A percentile compares a stretch with the other conserved stretches of the same genome.
phyloP scores from a whole-genome alignment of 1,140 invertebrate species.

The Zaprionus nigranus region DNA sequence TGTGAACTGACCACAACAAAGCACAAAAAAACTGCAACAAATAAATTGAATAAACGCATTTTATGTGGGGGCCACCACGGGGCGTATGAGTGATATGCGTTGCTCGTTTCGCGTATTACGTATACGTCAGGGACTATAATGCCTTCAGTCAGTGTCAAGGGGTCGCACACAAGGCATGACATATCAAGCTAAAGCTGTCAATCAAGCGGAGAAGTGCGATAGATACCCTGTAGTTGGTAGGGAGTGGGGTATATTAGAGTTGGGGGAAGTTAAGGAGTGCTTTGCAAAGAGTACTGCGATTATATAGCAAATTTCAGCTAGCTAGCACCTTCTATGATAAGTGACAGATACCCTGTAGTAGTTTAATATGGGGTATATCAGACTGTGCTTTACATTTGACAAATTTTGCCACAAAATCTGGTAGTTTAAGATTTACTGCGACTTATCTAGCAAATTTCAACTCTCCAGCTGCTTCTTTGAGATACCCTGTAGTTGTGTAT shows the following conservation, averaged over 20 bases:
- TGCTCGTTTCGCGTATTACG: slow-evolving; percentile 48
- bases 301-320: too few species aligned
- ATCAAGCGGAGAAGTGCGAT: neutral
- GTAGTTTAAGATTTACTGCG: too few species aligned
- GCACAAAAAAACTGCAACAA: slow-evolving; percentile 16
- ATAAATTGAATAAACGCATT: slow-evolving; percentile 20
- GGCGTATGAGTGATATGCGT: slow-evolving; percentile 58
- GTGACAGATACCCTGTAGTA: too few species aligned
- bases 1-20: slow-evolving; percentile 53
- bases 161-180: neutral
- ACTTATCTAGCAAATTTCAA: too few species aligned
- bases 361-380: too few species aligned
- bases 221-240: slow-evolving; percentile 5
- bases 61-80: slow-evolving; percentile 12
- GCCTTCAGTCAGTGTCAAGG: slow-evolving; percentile 64
- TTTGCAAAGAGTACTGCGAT: too few species aligned
- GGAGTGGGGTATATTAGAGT: neutral
- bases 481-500: too few species aligned
- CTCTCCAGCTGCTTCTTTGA: too few species aligned
- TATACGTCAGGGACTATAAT: slow-evolving; percentile 55
- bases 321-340: too few species aligned
- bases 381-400: too few species aligned
- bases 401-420: too few species aligned
- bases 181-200: neutral
- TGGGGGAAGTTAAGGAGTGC: accelerated